These are phyloP conservation scores for Sebastes kiyomatsui DNA, from an alignment of 2,797 vertebrate genomes.

Conservation along the genomic window DNA sequence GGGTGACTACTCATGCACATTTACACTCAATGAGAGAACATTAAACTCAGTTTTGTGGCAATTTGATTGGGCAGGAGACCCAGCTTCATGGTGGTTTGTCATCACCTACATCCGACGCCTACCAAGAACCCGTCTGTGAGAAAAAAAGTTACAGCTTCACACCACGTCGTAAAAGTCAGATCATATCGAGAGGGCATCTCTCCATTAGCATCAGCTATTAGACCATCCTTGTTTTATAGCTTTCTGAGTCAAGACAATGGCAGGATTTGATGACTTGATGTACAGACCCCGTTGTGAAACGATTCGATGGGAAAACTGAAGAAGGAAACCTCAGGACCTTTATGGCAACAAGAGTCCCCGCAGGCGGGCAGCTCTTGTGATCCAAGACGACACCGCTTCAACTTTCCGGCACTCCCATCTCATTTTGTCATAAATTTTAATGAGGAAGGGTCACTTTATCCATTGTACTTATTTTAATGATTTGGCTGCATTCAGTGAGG, in stretches of 20 bases:
- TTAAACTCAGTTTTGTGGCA: constrained; percentile 38
- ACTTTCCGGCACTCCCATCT: constrained; percentile 53
- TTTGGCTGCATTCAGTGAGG: constrained; percentile 35
- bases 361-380: constrained; percentile 53
- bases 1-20: constrained; percentile 40
- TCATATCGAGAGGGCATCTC: constrained; percentile 31
- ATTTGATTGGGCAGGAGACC: constrained; percentile 39
- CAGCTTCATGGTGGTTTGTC: constrained; percentile 70
- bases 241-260: constrained; percentile 47
- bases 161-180: constrained; percentile 50
- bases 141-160: constrained; percentile 29
- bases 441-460: constrained; percentile 48
- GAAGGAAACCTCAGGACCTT: constrained; percentile 61
- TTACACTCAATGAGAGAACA: constrained; percentile 50
- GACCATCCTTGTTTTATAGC: constrained; percentile 30
- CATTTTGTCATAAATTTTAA: constrained; percentile 59
- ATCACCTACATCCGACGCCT: constrained; percentile 45
- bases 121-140: constrained; percentile 35
- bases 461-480: constrained; percentile 51
- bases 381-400: constrained; percentile 61
- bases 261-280: constrained; percentile 41
- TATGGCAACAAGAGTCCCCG: constrained; percentile 60
- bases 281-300: constrained; percentile 27
- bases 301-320: constrained; percentile 43
- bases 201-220: constrained; percentile 21